Evolutionary conservation across 2,113 vertebrate species (phyloP).

Genomic region (Elaphurus davidianus): DNA sequence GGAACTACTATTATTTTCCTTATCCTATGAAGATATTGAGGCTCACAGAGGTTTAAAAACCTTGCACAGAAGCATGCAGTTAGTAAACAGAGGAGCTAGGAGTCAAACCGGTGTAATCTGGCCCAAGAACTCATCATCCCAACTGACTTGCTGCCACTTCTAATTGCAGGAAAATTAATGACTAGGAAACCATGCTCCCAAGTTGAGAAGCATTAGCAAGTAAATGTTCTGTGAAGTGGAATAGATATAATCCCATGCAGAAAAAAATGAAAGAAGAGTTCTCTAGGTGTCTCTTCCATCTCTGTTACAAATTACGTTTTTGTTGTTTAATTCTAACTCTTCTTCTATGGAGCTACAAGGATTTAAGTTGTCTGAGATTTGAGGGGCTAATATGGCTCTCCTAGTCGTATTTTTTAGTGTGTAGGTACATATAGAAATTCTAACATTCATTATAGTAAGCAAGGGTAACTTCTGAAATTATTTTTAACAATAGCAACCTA

Average conservation of each 20-base stretch:
- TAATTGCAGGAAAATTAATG: neutral
- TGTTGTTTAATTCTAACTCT: neutral
- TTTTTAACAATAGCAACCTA: neutral
- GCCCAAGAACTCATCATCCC: neutral
- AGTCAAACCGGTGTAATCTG: neutral
- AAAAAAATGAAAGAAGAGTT: neutral
- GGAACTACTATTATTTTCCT: neutral
- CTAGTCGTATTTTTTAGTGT: neutral
- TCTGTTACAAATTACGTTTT: neutral
- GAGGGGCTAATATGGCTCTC: neutral
- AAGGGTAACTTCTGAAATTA: neutral
- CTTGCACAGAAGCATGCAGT: neutral
- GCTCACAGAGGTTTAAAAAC: neutral
- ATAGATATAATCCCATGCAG: too few relatives aligned
- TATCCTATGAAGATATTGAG: neutral
- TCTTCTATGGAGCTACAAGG: neutral
- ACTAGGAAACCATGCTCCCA: neutral
- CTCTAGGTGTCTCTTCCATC: neutral
- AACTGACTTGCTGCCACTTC: neutral
- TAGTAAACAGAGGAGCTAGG: neutral
- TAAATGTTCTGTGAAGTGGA: neutral
- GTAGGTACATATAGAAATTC: neutral
- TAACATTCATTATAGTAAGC: neutral
- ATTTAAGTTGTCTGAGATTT: neutral
- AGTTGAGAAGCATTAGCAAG: neutral